Evolutionary conservation across 1,140 invertebrate genomes (phyloP).

Genomic region (Carposina sasakii): DNA sequence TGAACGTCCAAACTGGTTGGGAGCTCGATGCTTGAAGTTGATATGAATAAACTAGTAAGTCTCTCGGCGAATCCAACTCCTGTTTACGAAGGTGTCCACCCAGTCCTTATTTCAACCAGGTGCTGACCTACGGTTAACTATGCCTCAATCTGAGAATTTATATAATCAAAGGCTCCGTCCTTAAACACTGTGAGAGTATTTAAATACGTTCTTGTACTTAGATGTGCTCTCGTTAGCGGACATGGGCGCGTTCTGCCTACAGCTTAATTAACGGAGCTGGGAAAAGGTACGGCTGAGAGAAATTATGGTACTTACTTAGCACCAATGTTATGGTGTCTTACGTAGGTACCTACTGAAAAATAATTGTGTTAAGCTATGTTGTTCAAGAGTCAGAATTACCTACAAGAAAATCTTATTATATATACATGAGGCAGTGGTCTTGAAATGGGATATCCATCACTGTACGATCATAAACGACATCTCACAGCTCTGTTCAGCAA

Average conservation of each 20-base stretch:
- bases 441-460: neutral
- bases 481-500: too few relatives aligned
- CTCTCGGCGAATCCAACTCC: neutral
- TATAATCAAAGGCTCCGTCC: too few relatives aligned
- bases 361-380: neutral
- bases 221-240: constrained; percentile 61
- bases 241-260: constrained; percentile 56
- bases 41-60: neutral
- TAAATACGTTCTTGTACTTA: constrained; percentile 17
- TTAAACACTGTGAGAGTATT: too few relatives aligned
- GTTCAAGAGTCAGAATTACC: neutral
- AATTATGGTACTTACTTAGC: constrained; percentile 18
- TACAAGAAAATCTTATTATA: neutral
- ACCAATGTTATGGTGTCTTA: neutral
- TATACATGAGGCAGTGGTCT: neutral
- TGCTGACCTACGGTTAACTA: too few relatives aligned
- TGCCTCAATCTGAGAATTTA: too few relatives aligned
- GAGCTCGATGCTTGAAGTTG: too few relatives aligned
- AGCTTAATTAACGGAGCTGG: constrained; percentile 56
- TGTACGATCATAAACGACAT: too few relatives aligned
- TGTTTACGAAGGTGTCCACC: neutral
- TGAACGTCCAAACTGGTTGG: too few relatives aligned
- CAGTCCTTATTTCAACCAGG: neutral
- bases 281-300: constrained; percentile 15
- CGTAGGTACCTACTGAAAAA: neutral